Conservation (phyloP, 92 coral and sea anemone genomes). For the Epizoanthus scotinus region DNA sequence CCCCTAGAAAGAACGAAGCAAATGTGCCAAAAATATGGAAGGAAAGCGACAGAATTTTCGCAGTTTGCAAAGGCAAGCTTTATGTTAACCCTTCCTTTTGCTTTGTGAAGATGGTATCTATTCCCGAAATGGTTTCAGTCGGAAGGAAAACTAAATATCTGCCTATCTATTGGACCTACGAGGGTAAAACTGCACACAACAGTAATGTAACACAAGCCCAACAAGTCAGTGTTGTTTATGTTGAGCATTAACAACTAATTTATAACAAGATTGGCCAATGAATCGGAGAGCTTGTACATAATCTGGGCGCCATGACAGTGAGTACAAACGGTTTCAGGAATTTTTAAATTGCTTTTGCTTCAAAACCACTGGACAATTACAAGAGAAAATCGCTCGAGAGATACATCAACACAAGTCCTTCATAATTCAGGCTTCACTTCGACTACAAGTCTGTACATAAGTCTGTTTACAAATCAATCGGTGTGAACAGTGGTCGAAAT, state of each 20-base stretch:
- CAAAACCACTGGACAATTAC: constrained; percentile 20
- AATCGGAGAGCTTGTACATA: background rate
- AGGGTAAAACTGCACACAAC: constrained; percentile 22
- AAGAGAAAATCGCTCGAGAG: constrained; percentile 18
- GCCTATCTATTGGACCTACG: too few species aligned
- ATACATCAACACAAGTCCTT: constrained; percentile 25
- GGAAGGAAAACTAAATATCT: too few species aligned
- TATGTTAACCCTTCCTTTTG: too few species aligned
- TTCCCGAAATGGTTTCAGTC: too few species aligned
- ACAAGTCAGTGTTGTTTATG: constrained; percentile 10
- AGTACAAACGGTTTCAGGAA: constrained; percentile 14
- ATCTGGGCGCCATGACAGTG: constrained; percentile 21
- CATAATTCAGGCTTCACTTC: too few species aligned
- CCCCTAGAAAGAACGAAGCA: too few species aligned
- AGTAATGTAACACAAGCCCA: constrained; percentile 11
- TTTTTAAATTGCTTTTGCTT: constrained; percentile 14
- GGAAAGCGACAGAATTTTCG: too few species aligned
- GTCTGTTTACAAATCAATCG: background rate
- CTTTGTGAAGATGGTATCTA: too few species aligned
- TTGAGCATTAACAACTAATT: constrained; percentile 18
- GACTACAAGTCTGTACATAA: constrained; percentile 7
- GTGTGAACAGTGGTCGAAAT: constrained; percentile 9
- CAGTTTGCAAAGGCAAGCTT: too few species aligned
- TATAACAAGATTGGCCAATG: constrained; percentile 4
- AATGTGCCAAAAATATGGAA: too few species aligned